Conservation (phyloP, 2,888 invertebrate species). For the Thysanoteuthis rhombus region DNA sequence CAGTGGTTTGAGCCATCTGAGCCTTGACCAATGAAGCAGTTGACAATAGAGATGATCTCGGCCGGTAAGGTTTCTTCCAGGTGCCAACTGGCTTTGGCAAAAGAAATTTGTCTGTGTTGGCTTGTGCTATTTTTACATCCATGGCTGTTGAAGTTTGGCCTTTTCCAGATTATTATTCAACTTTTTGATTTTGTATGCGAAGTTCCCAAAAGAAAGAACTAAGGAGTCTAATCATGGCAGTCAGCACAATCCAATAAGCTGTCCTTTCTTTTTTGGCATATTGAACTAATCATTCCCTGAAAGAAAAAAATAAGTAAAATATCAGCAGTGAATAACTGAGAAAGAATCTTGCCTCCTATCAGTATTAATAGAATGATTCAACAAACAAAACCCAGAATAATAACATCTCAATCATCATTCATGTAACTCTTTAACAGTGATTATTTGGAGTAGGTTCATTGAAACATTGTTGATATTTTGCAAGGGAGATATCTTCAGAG, state of each 20-base stretch:
- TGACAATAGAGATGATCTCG: neutral
- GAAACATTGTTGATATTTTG: too few relatives aligned
- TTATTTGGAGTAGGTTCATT: too few relatives aligned
- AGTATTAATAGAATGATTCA: neutral
- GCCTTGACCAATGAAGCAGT: neutral
- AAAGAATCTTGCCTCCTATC: neutral
- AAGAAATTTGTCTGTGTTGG: neutral
- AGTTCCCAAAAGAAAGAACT: neutral
- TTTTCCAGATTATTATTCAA: neutral
- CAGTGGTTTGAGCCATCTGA: neutral
- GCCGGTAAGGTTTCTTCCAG: neutral
- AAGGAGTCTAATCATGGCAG: neutral
- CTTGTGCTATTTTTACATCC: neutral
- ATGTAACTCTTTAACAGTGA: too few relatives aligned
- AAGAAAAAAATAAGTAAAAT: neutral
- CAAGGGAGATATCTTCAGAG: too few relatives aligned
- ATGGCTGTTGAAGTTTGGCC: neutral
- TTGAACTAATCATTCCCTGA: neutral
- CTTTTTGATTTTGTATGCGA: neutral
- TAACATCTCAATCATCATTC: too few relatives aligned
- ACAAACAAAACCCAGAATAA: neutral
- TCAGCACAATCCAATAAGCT: neutral
- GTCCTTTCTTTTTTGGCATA: neutral
- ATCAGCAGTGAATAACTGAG: neutral
- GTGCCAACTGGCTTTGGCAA: neutral